phyloP scores from a whole-genome alignment of 2,113 vertebrate genomes.

The Odocoileus virginianus region DNA sequence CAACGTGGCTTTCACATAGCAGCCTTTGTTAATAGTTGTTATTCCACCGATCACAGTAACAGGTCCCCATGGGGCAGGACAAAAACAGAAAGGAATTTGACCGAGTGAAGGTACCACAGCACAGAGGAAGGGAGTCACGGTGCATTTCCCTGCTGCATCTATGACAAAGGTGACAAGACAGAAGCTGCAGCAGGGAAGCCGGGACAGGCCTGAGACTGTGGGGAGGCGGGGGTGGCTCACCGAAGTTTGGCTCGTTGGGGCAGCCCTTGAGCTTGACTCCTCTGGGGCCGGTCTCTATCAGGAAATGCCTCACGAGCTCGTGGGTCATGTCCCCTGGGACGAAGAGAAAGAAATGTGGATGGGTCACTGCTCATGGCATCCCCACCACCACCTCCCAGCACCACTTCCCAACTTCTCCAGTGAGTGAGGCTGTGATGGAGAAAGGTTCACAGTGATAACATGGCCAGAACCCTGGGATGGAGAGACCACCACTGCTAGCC shows the following conservation, averaged over 20 bases:
- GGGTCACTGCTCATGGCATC: background rate
- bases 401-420: background rate
- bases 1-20: background rate
- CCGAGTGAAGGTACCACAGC: background rate
- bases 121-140: background rate
- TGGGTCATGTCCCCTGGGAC: constrained; percentile 89
- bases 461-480: background rate
- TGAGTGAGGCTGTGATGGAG: rapidly evolving
- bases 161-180: background rate
- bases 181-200: rapidly evolving
- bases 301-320: constrained; percentile 96
- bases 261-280: constrained; percentile 99
- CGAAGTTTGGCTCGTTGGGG: constrained; percentile 96
- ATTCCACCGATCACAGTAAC: background rate
- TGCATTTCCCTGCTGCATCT: background rate
- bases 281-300: constrained; percentile 96
- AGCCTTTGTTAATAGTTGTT: background rate
- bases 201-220: rapidly evolving
- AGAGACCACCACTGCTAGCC: background rate
- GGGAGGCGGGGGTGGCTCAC: constrained; percentile 79
- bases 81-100: background rate
- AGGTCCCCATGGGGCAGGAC: background rate
- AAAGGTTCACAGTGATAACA: rapidly evolving
- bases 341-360: background rate
- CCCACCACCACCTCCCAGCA: background rate